Percentiles rank a stretch among this genome's conserved stretches.
Conservation (phyloP, 2,797 vertebrate species). For the Hippopotamyrus pictus region DNA sequence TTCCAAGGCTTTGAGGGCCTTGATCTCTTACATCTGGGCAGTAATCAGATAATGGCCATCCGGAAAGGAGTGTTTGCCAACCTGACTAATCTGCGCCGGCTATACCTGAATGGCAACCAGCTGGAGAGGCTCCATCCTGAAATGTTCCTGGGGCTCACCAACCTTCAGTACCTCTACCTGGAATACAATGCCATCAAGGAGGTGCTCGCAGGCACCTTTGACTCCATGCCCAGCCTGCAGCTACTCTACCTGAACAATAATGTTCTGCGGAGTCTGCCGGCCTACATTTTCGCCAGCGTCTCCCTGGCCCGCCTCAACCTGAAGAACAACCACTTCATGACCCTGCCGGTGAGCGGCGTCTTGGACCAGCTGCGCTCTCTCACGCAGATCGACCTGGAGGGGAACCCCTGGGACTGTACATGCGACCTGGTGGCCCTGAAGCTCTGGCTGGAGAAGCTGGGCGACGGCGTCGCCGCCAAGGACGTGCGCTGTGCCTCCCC, state of each 20-base stretch:
- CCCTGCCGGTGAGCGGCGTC: conserved; percentile 92
- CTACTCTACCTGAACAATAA: conserved; percentile 97
- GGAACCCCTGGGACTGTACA: conserved; percentile 97
- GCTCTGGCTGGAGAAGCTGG: conserved; percentile 92
- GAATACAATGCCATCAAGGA: conserved; percentile 98
- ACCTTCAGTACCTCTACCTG: conserved; percentile 94
- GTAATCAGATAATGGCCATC: conserved; percentile 82
- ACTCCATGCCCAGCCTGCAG: conserved; percentile 91
- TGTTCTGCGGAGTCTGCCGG: conserved; percentile 84
- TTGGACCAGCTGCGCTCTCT: conserved; percentile 88
- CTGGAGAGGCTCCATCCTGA: conserved; percentile 89
- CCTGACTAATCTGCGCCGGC: conserved; percentile 86
- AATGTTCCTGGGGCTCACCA: conserved; percentile 90
- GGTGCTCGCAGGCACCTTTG: conserved; percentile 89
- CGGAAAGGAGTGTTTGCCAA: conserved; percentile 88
- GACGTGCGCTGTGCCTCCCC: conserved; percentile 90
- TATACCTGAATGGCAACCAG: conserved; percentile 96
- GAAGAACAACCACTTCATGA: conserved; percentile 99
- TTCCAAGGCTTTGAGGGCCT: conserved; percentile 89
- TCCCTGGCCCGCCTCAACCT: conserved; percentile 88
- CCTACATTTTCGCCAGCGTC: conserved; percentile 84
- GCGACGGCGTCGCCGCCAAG: conserved; percentile 84
- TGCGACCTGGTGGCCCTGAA: conserved; percentile 95
- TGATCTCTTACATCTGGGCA: conserved; percentile 92
- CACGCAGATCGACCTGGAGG: conserved; percentile 92